Evolutionary conservation across 2,113 vertebrate species (phyloP).

Genomic region (Syrrhaptes paradoxus): DNA sequence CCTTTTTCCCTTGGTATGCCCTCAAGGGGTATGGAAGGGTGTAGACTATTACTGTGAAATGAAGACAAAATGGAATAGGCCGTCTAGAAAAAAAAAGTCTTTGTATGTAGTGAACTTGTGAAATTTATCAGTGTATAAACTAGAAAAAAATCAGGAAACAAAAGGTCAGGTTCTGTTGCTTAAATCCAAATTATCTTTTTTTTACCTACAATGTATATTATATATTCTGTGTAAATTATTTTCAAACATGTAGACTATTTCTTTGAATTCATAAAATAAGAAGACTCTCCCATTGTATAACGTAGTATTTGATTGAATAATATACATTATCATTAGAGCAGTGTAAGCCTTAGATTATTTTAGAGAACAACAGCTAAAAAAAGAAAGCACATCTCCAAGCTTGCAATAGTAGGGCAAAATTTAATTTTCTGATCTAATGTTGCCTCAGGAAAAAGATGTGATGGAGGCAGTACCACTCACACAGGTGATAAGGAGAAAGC

Average conservation of each 20-base stretch:
- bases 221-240: not conserved
- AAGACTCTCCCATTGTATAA: not conserved
- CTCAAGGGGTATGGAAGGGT: not conserved
- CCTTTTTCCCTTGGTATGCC: not conserved
- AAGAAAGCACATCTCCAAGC: not conserved
- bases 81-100: not conserved
- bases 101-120: not conserved
- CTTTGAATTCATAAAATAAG: not conserved
- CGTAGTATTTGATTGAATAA: not conserved
- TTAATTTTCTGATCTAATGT: not conserved
- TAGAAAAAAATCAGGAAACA: not conserved
- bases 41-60: not conserved
- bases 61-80: not conserved
- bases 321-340: not conserved
- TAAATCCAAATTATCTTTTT: not conserved
- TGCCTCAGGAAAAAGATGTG: not conserved
- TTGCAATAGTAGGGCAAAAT: not conserved
- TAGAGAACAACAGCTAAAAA: not conserved
- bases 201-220: not conserved
- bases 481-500: not conserved
- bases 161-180: not conserved
- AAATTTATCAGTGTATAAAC: not conserved
- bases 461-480: not conserved
- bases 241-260: not conserved
- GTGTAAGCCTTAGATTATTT: not conserved